phyloP scores from a whole-genome alignment of 2,113 vertebrate genomes.

The Cervus canadensis region DNA sequence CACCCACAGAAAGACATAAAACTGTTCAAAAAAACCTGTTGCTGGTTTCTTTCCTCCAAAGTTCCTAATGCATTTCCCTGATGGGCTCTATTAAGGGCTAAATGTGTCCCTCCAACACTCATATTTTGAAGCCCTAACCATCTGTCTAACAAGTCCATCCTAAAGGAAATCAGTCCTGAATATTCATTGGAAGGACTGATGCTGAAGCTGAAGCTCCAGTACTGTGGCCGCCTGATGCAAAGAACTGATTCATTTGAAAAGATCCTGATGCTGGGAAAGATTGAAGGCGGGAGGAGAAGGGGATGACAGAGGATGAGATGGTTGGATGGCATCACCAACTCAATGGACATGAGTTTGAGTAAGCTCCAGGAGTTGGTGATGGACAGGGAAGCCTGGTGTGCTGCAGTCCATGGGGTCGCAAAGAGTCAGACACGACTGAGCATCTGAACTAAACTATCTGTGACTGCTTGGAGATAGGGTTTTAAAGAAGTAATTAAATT shows the following conservation, averaged over 20 bases:
- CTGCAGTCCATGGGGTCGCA: neutral
- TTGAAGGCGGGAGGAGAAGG: neutral
- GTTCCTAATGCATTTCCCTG: neutral
- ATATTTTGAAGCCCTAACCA: neutral
- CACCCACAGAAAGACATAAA: neutral
- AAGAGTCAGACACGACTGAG: neutral
- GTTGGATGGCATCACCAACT: neutral
- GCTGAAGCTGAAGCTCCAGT: neutral
- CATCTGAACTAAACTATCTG: neutral
- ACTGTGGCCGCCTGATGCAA: accelerated
- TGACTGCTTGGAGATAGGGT: neutral
- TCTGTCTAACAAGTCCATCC: neutral
- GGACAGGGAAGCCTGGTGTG: neutral
- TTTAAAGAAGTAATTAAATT: conserved; percentile 9
- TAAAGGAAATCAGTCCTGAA: neutral
- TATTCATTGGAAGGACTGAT: neutral
- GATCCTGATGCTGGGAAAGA: neutral
- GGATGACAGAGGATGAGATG: neutral
- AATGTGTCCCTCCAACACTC: neutral
- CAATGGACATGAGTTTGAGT: neutral
- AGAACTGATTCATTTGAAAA: neutral
- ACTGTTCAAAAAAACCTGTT: neutral
- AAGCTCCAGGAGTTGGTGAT: neutral
- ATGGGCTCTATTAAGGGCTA: neutral
- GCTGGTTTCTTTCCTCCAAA: neutral